Conservation (phyloP, 2,888 invertebrate species). For the Crocallis elinguaria region DNA sequence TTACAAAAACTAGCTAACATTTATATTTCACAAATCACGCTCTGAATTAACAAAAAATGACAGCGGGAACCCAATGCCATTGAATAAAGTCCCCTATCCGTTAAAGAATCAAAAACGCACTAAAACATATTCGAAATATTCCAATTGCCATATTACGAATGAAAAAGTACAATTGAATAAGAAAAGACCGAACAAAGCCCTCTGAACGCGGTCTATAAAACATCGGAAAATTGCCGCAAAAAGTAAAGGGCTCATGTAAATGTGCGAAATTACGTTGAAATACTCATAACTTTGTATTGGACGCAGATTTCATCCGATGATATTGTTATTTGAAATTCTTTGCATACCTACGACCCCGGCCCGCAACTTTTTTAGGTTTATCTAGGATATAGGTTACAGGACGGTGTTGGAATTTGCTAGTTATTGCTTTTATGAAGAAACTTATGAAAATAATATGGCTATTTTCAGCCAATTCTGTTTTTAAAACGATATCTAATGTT, state of each 20-base stretch:
- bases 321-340: slow-evolving; percentile 17
- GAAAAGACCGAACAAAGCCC: slow-evolving; percentile 25
- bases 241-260: slow-evolving; percentile 32
- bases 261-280: slow-evolving; percentile 12
- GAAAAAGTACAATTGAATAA: slow-evolving; percentile 46
- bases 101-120: neutral
- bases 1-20: too few species aligned
- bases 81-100: neutral
- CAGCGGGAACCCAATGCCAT: too few species aligned
- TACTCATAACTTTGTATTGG: slow-evolving; percentile 22
- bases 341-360: neutral
- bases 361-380: slow-evolving; percentile 12
- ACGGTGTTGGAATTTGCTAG: too few species aligned
- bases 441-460: too few species aligned
- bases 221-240: slow-evolving; percentile 37
- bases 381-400: too few species aligned
- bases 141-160: slow-evolving; percentile 35
- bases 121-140: slow-evolving; percentile 41
- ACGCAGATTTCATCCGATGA: slow-evolving; percentile 16
- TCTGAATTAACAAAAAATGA: too few species aligned
- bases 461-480: too few species aligned
- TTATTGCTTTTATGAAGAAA: too few species aligned
- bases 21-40: too few species aligned
- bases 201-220: slow-evolving; percentile 35
- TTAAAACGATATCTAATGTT: too few species aligned